Evolutionary conservation across 2,113 vertebrate genomes (phyloP).

Genomic region (Poeciliopsis occidentalis): DNA sequence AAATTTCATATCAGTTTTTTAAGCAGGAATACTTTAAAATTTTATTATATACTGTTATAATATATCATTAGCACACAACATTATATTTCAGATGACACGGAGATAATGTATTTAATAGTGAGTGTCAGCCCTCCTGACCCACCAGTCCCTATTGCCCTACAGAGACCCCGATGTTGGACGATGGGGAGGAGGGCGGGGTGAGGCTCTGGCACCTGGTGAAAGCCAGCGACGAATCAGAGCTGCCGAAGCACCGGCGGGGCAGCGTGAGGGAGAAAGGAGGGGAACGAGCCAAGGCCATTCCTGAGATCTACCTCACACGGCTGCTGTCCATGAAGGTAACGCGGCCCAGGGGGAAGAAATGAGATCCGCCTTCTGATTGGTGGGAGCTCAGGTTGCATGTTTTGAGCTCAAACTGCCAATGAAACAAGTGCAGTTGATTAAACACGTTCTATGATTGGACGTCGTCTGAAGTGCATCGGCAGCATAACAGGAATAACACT

Average conservation of each 20-base stretch:
- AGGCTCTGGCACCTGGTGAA: conserved; percentile 97
- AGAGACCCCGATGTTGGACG: conserved; percentile 97
- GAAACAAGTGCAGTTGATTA: not conserved
- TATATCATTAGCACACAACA: not conserved
- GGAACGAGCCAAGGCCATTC: conserved; percentile 94
- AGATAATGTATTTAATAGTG: not conserved
- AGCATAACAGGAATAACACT: no score
- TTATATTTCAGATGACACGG: not conserved
- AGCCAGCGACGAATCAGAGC: conserved; percentile 92
- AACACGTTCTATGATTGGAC: not conserved
- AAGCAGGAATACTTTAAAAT: not conserved
- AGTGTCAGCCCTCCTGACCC: not conserved
- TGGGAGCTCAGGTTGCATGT: not conserved
- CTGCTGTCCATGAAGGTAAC: conserved; percentile 96
- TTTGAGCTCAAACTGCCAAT: not conserved
- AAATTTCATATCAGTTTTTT: not conserved
- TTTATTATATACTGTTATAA: not conserved
- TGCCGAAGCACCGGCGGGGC: conserved; percentile 90
- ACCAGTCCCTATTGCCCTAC: conserved; percentile 4
- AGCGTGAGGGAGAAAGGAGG: conserved; percentile 93
- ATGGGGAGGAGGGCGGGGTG: conserved; percentile 93
- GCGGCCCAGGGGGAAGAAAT: not conserved
- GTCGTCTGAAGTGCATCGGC: not conserved
- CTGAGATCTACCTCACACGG: conserved; percentile 96
- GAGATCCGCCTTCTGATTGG: not conserved